These are phyloP conservation scores for Lathamus discolor DNA, from an alignment of 2,113 vertebrate genomes.

Conservation along the genomic window DNA sequence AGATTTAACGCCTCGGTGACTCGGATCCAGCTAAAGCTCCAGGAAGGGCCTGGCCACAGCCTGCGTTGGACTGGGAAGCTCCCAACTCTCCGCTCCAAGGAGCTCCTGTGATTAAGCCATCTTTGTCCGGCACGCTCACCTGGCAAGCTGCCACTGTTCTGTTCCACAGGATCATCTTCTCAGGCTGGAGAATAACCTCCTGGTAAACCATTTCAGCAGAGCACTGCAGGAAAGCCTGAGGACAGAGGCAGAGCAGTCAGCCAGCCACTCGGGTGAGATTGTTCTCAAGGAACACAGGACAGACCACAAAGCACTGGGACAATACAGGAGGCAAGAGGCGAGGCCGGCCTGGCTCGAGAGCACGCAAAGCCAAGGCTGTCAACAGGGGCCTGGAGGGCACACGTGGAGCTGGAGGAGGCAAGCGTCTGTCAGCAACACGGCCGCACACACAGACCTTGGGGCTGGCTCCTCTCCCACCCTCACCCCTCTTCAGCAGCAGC, in stretches of 20 bases:
- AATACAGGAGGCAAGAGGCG: not conserved
- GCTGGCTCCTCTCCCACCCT: not conserved
- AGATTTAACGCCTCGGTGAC: slow-evolving; percentile 44
- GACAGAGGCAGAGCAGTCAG: slow-evolving; percentile 3
- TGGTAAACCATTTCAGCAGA: slow-evolving; percentile 91
- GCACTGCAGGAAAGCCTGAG: slow-evolving; percentile 90
- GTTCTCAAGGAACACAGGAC: not conserved
- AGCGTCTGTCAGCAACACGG: fast-evolving
- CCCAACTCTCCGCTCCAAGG: slow-evolving; percentile 53
- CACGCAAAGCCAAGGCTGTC: not conserved
- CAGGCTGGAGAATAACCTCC: slow-evolving; percentile 94
- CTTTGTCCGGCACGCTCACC: slow-evolving; percentile 76
- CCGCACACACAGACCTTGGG: not conserved
- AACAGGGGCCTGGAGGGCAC: not conserved
- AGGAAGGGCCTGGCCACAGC: not conserved
- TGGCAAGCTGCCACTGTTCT: slow-evolving; percentile 89
- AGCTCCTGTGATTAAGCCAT: slow-evolving; percentile 69
- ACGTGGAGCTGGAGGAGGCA: fast-evolving
- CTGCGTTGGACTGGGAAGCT: not conserved
- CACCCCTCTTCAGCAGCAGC: not conserved
- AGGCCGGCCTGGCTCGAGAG: not conserved
- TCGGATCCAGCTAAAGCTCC: slow-evolving; percentile 29
- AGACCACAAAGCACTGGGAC: not conserved
- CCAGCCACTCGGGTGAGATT: not conserved
- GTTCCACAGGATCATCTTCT: slow-evolving; percentile 97